Evolutionary conservation across 2,797 vertebrate species (phyloP).

Genomic region (Champsocephalus gunnari): DNA sequence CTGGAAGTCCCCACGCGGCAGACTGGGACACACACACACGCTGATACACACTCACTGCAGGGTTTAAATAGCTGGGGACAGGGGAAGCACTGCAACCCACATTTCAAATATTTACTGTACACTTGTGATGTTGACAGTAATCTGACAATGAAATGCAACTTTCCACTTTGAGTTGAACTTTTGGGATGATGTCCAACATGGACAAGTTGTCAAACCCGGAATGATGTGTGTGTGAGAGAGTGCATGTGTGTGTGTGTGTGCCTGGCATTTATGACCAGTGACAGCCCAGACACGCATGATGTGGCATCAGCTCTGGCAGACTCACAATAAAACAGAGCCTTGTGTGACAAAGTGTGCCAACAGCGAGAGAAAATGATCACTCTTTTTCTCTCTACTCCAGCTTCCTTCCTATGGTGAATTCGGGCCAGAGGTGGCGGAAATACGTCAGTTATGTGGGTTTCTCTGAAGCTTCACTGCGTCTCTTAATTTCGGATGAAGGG

Average conservation of each 20-base stretch:
- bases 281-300: conserved; percentile 62
- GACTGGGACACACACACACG: background rate
- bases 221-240: conserved; percentile 31
- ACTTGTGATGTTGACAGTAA: conserved; percentile 7
- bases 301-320: conserved; percentile 59
- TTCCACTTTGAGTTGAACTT: conserved; percentile 13
- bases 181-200: conserved; percentile 6
- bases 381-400: conserved; percentile 54
- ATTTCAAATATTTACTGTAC: conserved; percentile 45
- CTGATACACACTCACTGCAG: background rate
- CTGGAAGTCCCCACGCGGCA: conserved; percentile 11
- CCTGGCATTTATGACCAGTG: conserved; percentile 49
- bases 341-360: conserved; percentile 66
- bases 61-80: conserved; percentile 6
- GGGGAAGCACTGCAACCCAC: background rate
- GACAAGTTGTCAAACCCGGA: conserved; percentile 66
- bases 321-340: conserved; percentile 59
- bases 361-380: conserved; percentile 35
- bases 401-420: conserved; percentile 86
- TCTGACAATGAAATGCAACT: conserved; percentile 47
- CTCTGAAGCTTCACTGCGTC: conserved; percentile 79
- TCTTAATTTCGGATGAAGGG: conserved; percentile 80
- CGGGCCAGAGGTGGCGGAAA: conserved; percentile 86
- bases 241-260: background rate
- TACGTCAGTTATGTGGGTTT: conserved; percentile 85